Conservation (phyloP, 2,888 invertebrate genomes). For the Amphipyra berbera region DNA sequence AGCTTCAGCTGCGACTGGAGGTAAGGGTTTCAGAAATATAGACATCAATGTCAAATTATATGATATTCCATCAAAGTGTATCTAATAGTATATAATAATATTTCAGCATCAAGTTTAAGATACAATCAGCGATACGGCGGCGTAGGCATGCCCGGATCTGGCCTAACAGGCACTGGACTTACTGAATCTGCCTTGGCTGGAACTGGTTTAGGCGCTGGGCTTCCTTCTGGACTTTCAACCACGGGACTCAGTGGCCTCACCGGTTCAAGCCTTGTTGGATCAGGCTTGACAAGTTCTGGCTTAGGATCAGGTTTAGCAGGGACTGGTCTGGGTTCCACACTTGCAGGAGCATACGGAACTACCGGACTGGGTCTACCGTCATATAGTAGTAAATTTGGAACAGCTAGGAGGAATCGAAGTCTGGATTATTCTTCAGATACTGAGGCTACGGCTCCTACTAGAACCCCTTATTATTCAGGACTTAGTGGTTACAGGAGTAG, state of each 20-base stretch:
- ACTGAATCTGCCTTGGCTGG: conserved; percentile 71
- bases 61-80: too few relatives aligned
- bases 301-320: conserved; percentile 80
- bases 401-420: conserved; percentile 94
- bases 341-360: conserved; percentile 82
- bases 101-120: conserved; percentile 89
- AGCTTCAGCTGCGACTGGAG: conserved; percentile 87
- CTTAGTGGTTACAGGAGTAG: conserved; percentile 86
- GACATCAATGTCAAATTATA: not conserved
- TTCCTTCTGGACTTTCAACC: conserved; percentile 83
- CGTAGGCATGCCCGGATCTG: conserved; percentile 77
- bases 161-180: conserved; percentile 74
- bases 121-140: conserved; percentile 91
- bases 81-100: conserved; percentile 8
- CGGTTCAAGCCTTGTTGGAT: conserved; percentile 75
- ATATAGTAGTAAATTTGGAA: conserved; percentile 88
- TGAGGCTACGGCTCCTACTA: conserved; percentile 96
- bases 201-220: conserved; percentile 68
- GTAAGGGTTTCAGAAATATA: conserved; percentile 48
- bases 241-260: conserved; percentile 85
- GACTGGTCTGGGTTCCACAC: conserved; percentile 78
- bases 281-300: conserved; percentile 77
- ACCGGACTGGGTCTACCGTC: conserved; percentile 82
- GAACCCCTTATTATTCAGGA: conserved; percentile 93
- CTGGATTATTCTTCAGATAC: conserved; percentile 98